These are phyloP conservation scores for Ylistrum balloti DNA, from an alignment of 1,140 invertebrate species.

Conservation along the genomic window DNA sequence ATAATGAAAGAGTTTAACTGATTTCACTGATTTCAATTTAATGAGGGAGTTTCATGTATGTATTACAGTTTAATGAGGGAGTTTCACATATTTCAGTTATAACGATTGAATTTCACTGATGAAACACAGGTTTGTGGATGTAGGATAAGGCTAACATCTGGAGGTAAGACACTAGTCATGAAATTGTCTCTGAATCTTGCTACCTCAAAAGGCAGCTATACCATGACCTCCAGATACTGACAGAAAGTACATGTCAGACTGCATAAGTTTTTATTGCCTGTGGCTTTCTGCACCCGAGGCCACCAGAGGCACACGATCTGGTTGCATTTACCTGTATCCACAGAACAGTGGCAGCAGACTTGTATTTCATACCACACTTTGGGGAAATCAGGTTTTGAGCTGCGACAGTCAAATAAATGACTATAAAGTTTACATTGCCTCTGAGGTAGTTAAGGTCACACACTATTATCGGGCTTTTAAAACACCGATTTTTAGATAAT, in stretches of 20 bases:
- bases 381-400: neutral
- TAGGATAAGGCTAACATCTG: too few species aligned
- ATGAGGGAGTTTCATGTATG: too few species aligned
- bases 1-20: too few species aligned
- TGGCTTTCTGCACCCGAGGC: neutral
- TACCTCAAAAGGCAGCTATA: too few species aligned
- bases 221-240: neutral
- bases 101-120: too few species aligned
- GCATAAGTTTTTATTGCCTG: constrained; percentile 17
- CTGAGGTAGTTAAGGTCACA: neutral
- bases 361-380: neutral
- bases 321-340: neutral
- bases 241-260: neutral
- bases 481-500: neutral
- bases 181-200: too few species aligned
- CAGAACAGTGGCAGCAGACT: neutral
- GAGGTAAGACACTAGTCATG: too few species aligned
- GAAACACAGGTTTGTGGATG: too few species aligned
- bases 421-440: neutral
- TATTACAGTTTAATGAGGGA: too few species aligned
- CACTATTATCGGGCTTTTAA: neutral
- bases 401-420: neutral
- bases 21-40: too few species aligned
- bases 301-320: neutral
- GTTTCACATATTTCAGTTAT: too few species aligned